Evolutionary conservation across 2,888 invertebrate species (phyloP), one percentile per base, ranked within the genome.

Genomic region (Iphiclides podalirius): DNA sequence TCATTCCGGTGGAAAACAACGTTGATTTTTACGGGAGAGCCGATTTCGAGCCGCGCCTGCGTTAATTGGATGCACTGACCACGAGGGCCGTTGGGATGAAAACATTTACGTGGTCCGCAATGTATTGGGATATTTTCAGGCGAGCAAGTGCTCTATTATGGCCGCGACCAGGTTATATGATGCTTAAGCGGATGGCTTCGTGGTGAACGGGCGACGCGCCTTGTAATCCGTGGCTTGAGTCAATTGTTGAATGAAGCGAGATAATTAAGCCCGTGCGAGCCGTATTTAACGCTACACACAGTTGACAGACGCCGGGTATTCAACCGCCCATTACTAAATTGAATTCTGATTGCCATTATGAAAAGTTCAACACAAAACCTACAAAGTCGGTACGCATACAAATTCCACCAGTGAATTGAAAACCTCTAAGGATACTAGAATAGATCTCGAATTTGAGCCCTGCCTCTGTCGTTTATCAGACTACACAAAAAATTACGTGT

Each of bases 1-100:
- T 64, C 67, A 72, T 66, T 66, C 60, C 4, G 51, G 54, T 51
- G 52, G 61, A 69, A 68, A 70, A 70, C 61, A 63, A 57, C 55
- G 54, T 60, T 56, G 60, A 72, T 76, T 81, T 79, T 81, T 76
- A 72, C 67, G 73, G 70, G 67, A 67, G 65, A 54, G 52, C 57
- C 62, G 59, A 70, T 64, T 70, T 64, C 60, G 52, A 46, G 58
- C 63, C 58, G 59, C 68, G 70, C 67, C 68, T 69, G 70, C 67
- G 72, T 75, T 80, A 82, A 84, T 83, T 83, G 82, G 78, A 80
- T 75, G 78, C 79, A 73, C 68, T 75, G 77, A 78, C 79, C 81
- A 77, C 76, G 67, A 66, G 64, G 31, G 65, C 65, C 62, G 62
- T 60, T 59, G 59, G 63, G 63, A 70, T 75, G 70, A 75, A 76